Percentiles rank a stretch among this genome's conserved stretches.
These are phyloP conservation scores for Hypena proboscidalis DNA, from an alignment of 2,888 invertebrate genomes.

Conservation along the genomic window DNA sequence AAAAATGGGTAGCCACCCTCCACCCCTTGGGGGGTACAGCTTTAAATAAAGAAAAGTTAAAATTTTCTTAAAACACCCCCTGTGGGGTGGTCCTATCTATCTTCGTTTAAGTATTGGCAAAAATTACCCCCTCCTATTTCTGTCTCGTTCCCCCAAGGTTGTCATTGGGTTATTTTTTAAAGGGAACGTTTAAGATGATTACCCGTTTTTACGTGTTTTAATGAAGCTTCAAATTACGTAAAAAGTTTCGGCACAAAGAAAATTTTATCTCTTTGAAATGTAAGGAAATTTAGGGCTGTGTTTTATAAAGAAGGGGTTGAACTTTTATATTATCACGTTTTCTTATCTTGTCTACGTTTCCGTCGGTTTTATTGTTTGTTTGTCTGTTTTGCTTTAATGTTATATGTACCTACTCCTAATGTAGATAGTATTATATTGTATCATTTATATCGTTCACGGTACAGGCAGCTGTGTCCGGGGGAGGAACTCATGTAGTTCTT, in stretches of 20 bases:
- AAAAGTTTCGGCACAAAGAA: background rate
- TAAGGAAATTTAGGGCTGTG: too few relatives aligned
- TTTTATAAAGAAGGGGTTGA: too few relatives aligned
- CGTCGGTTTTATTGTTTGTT: too few relatives aligned
- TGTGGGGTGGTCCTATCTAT: slow-evolving; percentile 71
- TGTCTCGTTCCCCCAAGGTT: slow-evolving; percentile 64
- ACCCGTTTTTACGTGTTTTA: slow-evolving; percentile 31
- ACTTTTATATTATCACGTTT: too few relatives aligned
- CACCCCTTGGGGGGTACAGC: slow-evolving; percentile 50
- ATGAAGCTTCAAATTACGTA: background rate
- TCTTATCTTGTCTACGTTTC: background rate
- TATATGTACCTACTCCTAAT: too few relatives aligned
- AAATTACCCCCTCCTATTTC: slow-evolving; percentile 68
- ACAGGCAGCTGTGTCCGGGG: too few relatives aligned
- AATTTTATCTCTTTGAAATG: background rate
- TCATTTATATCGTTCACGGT: too few relatives aligned
- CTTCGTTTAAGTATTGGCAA: slow-evolving; percentile 84
- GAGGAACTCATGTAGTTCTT: too few relatives aligned
- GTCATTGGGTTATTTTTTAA: slow-evolving; percentile 75
- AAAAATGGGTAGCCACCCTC: slow-evolving; percentile 66
- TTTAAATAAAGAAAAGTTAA: slow-evolving; percentile 84
- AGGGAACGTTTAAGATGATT: slow-evolving; percentile 48
- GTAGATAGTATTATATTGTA: too few relatives aligned
- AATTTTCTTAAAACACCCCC: slow-evolving; percentile 80
- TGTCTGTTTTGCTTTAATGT: too few relatives aligned